phyloP scores from a whole-genome alignment of 2,113 vertebrate genomes.

The Eclectus roratus region DNA sequence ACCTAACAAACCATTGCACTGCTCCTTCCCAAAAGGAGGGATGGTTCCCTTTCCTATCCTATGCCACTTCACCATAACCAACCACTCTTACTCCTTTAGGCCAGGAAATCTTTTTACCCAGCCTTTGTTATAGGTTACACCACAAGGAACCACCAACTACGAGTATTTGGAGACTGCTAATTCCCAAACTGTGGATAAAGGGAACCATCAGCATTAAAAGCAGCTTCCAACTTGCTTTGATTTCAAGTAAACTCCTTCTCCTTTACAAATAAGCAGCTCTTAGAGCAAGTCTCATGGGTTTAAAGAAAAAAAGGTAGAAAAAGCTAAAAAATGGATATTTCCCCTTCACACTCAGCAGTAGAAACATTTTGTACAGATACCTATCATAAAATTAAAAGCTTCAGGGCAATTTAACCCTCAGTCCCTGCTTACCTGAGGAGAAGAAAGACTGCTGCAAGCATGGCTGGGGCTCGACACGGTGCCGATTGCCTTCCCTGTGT shows the following conservation, averaged over 20 bases:
- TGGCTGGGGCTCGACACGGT: fast-evolving
- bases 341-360: neutral
- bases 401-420: neutral
- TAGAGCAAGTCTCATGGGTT: neutral
- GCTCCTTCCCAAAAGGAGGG: neutral
- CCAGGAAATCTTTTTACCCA: neutral
- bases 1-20: neutral
- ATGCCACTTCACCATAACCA: neutral
- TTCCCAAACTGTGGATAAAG: neutral
- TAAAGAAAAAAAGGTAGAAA: neutral
- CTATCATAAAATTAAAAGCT: neutral
- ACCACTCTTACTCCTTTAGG: no score
- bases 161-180: neutral
- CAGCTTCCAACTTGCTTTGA: neutral
- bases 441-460: neutral
- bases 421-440: neutral
- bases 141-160: neutral
- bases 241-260: neutral
- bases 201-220: neutral
- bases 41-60: neutral
- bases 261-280: neutral
- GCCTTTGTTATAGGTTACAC: neutral
- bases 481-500: neutral
- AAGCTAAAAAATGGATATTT: neutral
- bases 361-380: neutral